A percentile compares a stretch with the other conserved stretches of the same genome.
phyloP scores from a whole-genome alignment of 2,797 vertebrate genomes.

The Mycteria americana region DNA sequence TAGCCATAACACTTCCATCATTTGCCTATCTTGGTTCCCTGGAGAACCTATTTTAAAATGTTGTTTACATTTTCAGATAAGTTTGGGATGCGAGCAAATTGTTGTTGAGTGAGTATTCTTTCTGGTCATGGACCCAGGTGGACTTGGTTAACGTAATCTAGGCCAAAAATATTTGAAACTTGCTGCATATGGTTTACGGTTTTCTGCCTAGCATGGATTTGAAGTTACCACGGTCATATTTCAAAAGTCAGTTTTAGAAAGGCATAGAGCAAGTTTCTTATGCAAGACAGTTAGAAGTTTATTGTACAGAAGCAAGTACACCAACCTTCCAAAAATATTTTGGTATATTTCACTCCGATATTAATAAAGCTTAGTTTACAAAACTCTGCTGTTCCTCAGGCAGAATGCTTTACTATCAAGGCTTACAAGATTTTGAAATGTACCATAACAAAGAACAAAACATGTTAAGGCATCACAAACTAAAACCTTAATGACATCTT shows the following conservation, averaged over 20 bases:
- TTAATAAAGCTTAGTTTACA: slow-evolving; percentile 36
- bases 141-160: background rate
- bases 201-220: background rate
- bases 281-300: slow-evolving; percentile 39
- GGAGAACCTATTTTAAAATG: background rate
- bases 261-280: background rate
- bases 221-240: background rate
- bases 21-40: background rate
- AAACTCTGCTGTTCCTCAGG: slow-evolving; percentile 5
- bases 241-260: background rate
- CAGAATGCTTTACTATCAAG: background rate
- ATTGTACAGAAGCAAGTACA: slow-evolving; percentile 52
- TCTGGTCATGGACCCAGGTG: background rate
- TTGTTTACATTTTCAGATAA: background rate
- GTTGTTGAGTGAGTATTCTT: background rate
- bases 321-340: slow-evolving; percentile 40
- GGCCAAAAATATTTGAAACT: background rate
- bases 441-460: slow-evolving; percentile 16
- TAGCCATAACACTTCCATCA: background rate
- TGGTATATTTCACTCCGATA: background rate
- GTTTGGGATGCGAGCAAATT: background rate
- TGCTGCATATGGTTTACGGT: background rate
- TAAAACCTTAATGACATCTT: background rate
- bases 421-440: slow-evolving; percentile 42
- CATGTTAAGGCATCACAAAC: background rate